Evolutionary conservation across 2,888 invertebrate genomes (phyloP).

Genomic region (Pandemis cinnamomeana): DNA sequence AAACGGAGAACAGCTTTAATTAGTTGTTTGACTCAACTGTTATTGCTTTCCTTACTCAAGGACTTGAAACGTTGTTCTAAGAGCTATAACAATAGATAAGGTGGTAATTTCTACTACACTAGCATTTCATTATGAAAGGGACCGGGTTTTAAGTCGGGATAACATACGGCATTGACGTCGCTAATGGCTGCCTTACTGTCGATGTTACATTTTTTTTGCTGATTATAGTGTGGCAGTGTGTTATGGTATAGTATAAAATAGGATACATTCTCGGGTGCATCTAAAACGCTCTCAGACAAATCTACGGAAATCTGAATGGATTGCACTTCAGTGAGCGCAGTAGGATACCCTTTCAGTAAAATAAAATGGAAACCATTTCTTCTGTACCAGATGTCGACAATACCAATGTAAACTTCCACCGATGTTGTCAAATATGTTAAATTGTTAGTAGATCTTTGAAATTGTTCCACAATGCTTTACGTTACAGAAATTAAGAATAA

Average conservation of each 20-base stretch:
- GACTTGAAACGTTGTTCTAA: not conserved
- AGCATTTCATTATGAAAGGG: not conserved
- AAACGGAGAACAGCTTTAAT: not conserved
- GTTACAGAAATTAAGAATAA: not conserved
- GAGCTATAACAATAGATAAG: not conserved
- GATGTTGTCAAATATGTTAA: not conserved
- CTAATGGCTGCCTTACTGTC: not conserved
- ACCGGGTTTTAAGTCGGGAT: not conserved
- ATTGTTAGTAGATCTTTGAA: no score
- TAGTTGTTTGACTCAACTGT: not conserved
- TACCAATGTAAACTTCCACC: not conserved
- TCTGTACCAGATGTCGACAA: slow-evolving; percentile 16
- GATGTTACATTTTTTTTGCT: not conserved
- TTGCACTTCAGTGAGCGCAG: slow-evolving; percentile 17
- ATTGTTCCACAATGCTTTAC: no score
- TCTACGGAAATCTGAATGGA: slow-evolving; percentile 4
- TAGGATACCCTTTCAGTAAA: slow-evolving; percentile 21
- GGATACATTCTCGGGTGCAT: not conserved
- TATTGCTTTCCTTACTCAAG: not conserved
- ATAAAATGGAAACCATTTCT: slow-evolving; percentile 20
- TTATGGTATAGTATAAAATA: not conserved
- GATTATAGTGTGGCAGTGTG: not conserved
- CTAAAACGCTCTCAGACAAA: not conserved
- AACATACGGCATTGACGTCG: not conserved
- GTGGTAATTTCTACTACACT: not conserved